Evolutionary conservation across 2,113 vertebrate species (phyloP).

Genomic region (Megaceryle maxima): DNA sequence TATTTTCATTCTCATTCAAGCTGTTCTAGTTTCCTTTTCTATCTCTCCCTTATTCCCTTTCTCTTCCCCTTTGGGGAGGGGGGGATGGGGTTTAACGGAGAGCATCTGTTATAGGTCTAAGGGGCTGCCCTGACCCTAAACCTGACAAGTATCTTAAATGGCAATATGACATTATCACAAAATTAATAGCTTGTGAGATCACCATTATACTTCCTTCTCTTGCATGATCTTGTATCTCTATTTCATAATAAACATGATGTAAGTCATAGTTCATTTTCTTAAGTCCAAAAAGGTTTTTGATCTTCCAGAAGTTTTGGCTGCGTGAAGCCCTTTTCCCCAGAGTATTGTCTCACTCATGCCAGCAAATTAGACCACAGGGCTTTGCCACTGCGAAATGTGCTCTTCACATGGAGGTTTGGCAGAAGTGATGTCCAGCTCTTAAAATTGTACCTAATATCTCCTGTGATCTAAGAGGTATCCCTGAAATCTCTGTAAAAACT

Average conservation of each 20-base stretch:
- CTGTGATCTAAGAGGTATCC: neutral
- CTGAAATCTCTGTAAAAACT: neutral
- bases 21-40: no score
- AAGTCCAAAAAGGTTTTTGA: neutral
- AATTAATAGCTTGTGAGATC: neutral
- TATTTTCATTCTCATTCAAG: no score
- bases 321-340: neutral
- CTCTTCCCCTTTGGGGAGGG: no score
- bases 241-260: neutral
- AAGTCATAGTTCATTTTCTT: neutral
- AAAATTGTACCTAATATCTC: neutral
- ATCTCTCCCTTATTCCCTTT: no score
- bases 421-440: neutral
- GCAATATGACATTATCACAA: neutral
- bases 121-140: no score
- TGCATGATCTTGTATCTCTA: neutral
- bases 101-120: no score
- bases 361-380: neutral
- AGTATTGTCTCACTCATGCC: neutral
- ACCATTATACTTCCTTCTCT: neutral
- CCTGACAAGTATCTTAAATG: neutral
- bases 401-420: neutral
- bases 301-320: neutral
- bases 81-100: no score
- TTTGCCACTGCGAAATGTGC: neutral